Base-by-base conservation (phyloP, 2,113 vertebrate genomes). In the Myxocyprinus asiaticus region DNA sequence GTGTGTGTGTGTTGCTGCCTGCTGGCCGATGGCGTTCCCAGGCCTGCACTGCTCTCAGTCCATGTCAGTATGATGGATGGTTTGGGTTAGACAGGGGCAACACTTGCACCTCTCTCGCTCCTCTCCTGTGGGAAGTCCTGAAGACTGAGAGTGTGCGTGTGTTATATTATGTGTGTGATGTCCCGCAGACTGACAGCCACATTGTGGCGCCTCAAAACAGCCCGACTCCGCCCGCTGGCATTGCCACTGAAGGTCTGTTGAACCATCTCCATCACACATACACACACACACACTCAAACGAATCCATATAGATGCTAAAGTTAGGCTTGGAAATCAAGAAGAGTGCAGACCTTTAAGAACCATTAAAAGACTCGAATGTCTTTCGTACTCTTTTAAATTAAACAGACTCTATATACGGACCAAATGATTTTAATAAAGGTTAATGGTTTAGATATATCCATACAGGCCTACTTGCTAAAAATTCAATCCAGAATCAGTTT, bases 11-110 rank as follows among this genome's bases (percentile, higher is more conserved):
- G 59, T 78, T 51, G 78, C 66, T 81, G 86, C 84, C 22, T 51
- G 87, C 88, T 86, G 87, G 86, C 89, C 88, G 85, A 84, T 74
- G 81, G 85, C 80, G 88, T 90, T 92, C 88, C 88, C 90, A 91
- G 89, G 90, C 86, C 89, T 89, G 87, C 84, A 79, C 83, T 61
- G 10, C 55, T 81, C 74, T 78, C 85, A 78, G 70, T 83, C 73
- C 74, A 87, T 93, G 91, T 91, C 91, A 94, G 77, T 82, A 92
- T 94, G 93, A 93, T 94, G 89, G 92, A 94, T 94, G 91, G 87
- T 88, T 74, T 84, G 71, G 89, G 88, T 89, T 87, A 89, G 89
- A 87, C 15, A 33, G 82, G 89, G 91, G 86, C 84, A 87, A 47
- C 17, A 64, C 61, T 69, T 63, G 72, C 76, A 76, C 76, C 84